Percentiles rank a stretch among this genome's conserved stretches.
Conservation (phyloP, 2,888 invertebrate species). For the Morinoia aosen region DNA sequence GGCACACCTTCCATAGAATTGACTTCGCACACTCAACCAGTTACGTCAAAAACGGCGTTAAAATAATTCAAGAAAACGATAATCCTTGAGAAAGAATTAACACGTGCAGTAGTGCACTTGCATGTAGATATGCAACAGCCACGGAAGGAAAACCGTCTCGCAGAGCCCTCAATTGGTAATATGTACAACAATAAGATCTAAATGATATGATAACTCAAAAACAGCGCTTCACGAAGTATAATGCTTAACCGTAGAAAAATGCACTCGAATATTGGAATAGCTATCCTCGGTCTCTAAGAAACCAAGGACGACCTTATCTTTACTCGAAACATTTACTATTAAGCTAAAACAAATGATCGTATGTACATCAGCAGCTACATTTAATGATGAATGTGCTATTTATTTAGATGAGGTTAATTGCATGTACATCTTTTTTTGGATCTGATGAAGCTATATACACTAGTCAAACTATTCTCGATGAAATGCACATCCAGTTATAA, state of each 20-base stretch:
- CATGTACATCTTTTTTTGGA: background rate
- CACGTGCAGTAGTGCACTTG: background rate
- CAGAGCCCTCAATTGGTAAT: background rate
- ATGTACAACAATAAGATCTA: conserved; percentile 29
- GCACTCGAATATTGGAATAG: background rate
- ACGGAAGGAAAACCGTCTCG: background rate
- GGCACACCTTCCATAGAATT: too few species aligned
- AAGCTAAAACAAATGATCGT: conserved; percentile 14
- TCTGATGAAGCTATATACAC: background rate
- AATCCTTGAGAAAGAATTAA: background rate
- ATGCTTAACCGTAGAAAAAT: background rate
- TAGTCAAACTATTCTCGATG: background rate
- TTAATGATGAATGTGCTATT: background rate
- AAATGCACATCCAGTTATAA: background rate
- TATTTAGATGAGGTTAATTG: background rate
- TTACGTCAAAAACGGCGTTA: background rate
- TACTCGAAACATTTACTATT: background rate
- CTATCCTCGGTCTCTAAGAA: background rate
- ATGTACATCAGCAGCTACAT: background rate
- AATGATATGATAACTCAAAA: conserved; percentile 41
- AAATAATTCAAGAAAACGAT: background rate
- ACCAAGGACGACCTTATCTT: background rate
- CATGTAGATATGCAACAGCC: background rate
- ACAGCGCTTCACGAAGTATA: background rate
- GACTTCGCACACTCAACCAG: too few species aligned